Percentiles rank a stretch among this genome's conserved stretches.
Evolutionary conservation across 2,797 vertebrate genomes (phyloP).

Genomic region (Cossypha dichroa): DNA sequence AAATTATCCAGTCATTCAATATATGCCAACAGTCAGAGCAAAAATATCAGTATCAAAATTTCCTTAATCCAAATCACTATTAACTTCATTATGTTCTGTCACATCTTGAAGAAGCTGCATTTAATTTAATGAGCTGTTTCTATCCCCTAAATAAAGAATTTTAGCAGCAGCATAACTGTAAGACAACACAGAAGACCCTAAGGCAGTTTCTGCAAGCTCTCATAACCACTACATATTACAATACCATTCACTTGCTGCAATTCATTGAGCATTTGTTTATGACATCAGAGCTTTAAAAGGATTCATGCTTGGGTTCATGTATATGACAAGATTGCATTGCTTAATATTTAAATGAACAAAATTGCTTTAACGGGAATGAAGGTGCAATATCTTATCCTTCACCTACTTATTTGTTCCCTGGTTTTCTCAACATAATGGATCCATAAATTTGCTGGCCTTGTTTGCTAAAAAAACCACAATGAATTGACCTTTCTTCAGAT

Average conservation of each 20-base stretch:
- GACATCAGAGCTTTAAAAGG: neutral
- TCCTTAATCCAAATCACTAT: conserved; percentile 57
- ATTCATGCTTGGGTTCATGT: neutral
- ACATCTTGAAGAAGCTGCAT: conserved; percentile 41
- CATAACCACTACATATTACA: neutral
- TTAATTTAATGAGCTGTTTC: conserved; percentile 51
- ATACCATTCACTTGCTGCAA: neutral
- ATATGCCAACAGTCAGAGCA: conserved; percentile 68
- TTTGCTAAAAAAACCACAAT: neutral
- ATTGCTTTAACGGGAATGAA: neutral
- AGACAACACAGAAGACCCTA: conserved; percentile 36
- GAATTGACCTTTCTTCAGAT: neutral
- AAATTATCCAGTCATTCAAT: conserved; percentile 69
- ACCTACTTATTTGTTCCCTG: neutral
- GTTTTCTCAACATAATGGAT: neutral
- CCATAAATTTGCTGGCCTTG: neutral
- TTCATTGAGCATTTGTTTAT: neutral
- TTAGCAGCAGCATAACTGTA: conserved; percentile 10
- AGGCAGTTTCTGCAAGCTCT: neutral
- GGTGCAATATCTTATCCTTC: neutral
- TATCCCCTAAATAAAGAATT: conserved; percentile 38
- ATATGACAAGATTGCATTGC: neutral
- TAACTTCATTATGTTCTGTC: conserved; percentile 66
- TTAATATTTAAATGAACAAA: neutral
- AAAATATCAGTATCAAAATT: conserved; percentile 65